A percentile compares a stretch with the other conserved stretches of the same genome.
phyloP scores from a whole-genome alignment of 23 tunicate species.

The Aplidium turbinatum region DNA sequence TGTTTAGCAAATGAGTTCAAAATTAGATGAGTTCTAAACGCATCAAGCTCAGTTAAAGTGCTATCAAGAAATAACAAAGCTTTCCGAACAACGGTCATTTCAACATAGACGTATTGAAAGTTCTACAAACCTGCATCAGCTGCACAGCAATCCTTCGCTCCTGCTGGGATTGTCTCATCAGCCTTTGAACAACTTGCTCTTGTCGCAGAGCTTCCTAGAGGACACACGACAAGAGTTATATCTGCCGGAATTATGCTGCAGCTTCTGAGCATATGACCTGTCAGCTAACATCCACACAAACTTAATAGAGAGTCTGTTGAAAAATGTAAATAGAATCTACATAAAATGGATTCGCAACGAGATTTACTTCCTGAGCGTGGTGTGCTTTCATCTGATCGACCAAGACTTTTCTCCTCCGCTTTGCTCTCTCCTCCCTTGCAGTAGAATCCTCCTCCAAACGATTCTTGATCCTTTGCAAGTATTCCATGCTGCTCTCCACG shows the following conservation, averaged over 20 bases:
- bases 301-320: too few relatives aligned
- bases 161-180: conserved; percentile 91
- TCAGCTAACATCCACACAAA: too few relatives aligned
- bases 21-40: neutral
- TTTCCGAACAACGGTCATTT: too few relatives aligned
- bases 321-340: too few relatives aligned
- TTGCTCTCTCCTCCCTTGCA: conserved; percentile 88
- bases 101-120: too few relatives aligned
- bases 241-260: too few relatives aligned
- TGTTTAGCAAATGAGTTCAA: neutral
- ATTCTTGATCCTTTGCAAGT: conserved; percentile 73
- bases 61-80: neutral
- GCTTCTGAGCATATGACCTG: too few relatives aligned
- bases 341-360: too few relatives aligned
- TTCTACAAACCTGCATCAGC: conserved; percentile 63
- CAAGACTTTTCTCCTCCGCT: conserved; percentile 85
- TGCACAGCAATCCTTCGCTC: conserved; percentile 88
- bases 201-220: conserved; percentile 72
- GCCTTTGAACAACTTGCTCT: conserved; percentile 88
- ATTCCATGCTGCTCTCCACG: conserved; percentile 58
- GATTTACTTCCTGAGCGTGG: conserved; percentile 85
- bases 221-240: too few relatives aligned
- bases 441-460: conserved; percentile 77
- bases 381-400: conserved; percentile 99
- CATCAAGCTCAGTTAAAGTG: neutral